A percentile compares a stretch with the other conserved stretches of the same genome.
Evolutionary conservation across 2,113 vertebrate genomes (phyloP).

Genomic region (Eudyptes chrysolophus): DNA sequence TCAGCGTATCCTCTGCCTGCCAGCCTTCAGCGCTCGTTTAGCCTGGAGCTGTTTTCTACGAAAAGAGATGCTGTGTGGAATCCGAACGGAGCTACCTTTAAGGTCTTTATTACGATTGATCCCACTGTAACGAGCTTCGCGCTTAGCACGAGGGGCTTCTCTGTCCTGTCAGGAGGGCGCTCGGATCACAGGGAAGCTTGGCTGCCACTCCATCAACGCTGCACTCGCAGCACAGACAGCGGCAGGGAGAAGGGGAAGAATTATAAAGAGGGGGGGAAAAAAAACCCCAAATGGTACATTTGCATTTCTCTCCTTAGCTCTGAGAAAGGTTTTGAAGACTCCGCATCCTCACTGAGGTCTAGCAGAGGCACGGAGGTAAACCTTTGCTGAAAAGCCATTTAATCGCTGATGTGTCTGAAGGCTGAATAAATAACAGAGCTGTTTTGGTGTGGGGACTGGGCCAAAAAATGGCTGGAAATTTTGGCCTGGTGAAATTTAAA

Average conservation of each 20-base stretch:
- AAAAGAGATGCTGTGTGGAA: background rate
- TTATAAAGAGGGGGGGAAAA: background rate
- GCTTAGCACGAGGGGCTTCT: background rate
- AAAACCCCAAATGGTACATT: background rate
- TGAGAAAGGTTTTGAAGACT: background rate
- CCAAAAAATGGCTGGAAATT: background rate
- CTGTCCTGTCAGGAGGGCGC: background rate
- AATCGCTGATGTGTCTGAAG: background rate
- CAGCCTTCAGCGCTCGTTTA: background rate
- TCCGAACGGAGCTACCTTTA: background rate
- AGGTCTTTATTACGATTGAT: background rate
- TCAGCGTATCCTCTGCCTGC: background rate
- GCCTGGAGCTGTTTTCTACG: background rate
- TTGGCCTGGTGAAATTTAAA: background rate
- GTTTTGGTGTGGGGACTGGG: background rate
- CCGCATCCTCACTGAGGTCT: background rate
- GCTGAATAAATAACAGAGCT: background rate
- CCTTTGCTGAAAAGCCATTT: background rate
- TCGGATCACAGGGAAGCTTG: background rate
- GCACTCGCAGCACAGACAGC: background rate
- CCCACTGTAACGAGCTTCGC: background rate
- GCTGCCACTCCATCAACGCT: background rate
- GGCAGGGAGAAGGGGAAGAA: background rate
- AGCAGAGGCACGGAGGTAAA: background rate
- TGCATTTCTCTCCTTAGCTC: background rate